Conservation (phyloP, 2,113 vertebrate species). For the Coreoperca whiteheadi region DNA sequence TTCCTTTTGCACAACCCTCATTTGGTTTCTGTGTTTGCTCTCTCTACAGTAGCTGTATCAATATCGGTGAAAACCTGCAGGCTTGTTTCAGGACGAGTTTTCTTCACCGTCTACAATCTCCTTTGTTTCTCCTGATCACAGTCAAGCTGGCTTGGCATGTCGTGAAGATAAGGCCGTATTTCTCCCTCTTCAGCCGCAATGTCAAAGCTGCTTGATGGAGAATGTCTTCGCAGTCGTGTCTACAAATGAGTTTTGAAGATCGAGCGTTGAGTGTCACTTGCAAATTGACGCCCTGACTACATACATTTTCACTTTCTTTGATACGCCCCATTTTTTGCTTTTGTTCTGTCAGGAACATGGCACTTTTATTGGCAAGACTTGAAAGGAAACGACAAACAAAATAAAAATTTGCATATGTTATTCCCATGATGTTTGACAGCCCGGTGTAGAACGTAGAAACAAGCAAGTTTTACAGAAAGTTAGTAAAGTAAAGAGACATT, state of each 20-base stretch:
- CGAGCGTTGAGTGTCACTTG: conserved; percentile 47
- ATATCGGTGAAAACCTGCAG: conserved; percentile 51
- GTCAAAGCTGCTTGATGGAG: conserved; percentile 53
- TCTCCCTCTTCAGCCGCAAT: conserved; percentile 29
- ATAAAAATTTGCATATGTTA: conserved; percentile 71
- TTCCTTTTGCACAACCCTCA: conserved; percentile 22
- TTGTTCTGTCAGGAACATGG: conserved; percentile 76
- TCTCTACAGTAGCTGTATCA: conserved; percentile 39
- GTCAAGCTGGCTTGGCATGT: conserved; percentile 34
- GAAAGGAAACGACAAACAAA: conserved; percentile 66
- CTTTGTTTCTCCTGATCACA: conserved; percentile 66
- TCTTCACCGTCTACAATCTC: conserved; percentile 37
- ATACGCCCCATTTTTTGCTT: conserved; percentile 64
- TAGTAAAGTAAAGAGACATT: conserved; percentile 27
- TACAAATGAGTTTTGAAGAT: conserved; percentile 69
- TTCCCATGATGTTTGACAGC: conserved; percentile 55
- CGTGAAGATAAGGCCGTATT: conserved; percentile 43
- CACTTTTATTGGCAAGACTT: conserved; percentile 69
- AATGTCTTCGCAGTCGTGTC: conserved; percentile 49
- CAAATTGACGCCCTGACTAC: conserved; percentile 65
- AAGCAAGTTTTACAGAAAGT: conserved; percentile 58
- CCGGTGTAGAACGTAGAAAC: not conserved
- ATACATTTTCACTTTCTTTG: conserved; percentile 69
- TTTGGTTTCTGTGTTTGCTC: conserved; percentile 44
- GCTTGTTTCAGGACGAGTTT: conserved; percentile 57